These are phyloP conservation scores for Drosophila nannoptera DNA, from an alignment of 1,140 invertebrate genomes.

Conservation along the genomic window DNA sequence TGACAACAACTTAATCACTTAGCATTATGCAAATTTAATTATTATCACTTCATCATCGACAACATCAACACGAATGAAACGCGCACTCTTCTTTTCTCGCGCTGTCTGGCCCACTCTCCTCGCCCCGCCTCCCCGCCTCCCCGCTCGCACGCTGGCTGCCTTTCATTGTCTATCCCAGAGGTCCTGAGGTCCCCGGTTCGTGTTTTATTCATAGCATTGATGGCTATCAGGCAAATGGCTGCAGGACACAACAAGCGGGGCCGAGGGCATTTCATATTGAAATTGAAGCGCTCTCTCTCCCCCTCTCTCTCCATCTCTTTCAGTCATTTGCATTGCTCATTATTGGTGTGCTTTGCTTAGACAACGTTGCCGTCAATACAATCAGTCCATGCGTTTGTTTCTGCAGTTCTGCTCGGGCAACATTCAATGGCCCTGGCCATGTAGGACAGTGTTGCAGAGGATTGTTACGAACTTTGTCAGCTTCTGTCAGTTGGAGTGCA, in stretches of 20 bases:
- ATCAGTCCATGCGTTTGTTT: constrained; percentile 64
- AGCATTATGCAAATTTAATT: constrained; percentile 75
- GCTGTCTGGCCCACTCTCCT: neutral
- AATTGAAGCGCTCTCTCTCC: constrained; percentile 23
- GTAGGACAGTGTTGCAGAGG: constrained; percentile 9
- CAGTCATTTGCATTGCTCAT: constrained; percentile 34
- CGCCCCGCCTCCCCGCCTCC: constrained; percentile 5
- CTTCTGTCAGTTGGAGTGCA: neutral
- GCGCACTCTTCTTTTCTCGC: constrained; percentile 3
- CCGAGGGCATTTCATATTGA: constrained; percentile 3
- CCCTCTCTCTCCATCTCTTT: neutral
- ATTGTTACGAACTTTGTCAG: constrained; percentile 8
- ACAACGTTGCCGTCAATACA: constrained; percentile 51
- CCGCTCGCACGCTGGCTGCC: neutral
- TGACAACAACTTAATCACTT: constrained; percentile 75
- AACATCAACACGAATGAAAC: constrained; percentile 51
- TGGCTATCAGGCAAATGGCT: constrained; percentile 67
- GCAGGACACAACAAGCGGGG: constrained; percentile 32
- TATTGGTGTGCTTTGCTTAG: constrained; percentile 45
- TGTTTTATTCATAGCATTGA: constrained; percentile 59
- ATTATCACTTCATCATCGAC: constrained; percentile 73
- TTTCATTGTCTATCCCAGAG: constrained; percentile 22
- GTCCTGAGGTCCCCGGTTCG: constrained; percentile 33
- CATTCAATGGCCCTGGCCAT: constrained; percentile 11
- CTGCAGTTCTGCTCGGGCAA: constrained; percentile 45